Evolutionary conservation across 2,797 vertebrate genomes (phyloP), one percentile per base, ranked within the genome.

Genomic region (Chiloscyllium punctatum): DNA sequence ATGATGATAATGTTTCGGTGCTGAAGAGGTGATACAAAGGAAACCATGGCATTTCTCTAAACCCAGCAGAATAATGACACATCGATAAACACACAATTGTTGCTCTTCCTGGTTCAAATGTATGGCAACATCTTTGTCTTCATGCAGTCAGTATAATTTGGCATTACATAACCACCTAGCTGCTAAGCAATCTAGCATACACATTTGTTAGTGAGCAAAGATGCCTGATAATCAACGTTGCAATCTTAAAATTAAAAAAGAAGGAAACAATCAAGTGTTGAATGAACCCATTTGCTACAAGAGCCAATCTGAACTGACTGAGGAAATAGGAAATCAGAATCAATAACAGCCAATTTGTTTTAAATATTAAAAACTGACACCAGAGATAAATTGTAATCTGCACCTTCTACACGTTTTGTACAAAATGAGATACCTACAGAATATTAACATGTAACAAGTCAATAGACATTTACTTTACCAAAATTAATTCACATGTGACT

Each of bases 391-490:
- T 57, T 66, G 57, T 66, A 66, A 92, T 68, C 23, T 42, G 33
- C 42, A 23, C 33, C 66, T 42, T 69, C 42, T 42, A 37, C 68
- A 68, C 23, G 68, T 68, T 25, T 53, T 95, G 48, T 74, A 33
- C 48, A 51, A 27, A n/a, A 51, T 53, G 71, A 48, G 51, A 48
- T 74, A 72, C 71, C 94, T 57, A 25, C 72, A 95, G 69, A 77
- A 74, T 74, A 74, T 77, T 92, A 92, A 68, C 23, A 92, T 69
- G 62, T 92, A 66, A 23, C n/a, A 42, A 94, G 94, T 95, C 68
- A 53, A 74, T n/a, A n/a, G 25, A 30, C 94, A 95, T 95, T 95
- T 53, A 77, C 42, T 95, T 77, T 57, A 74, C 94, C 74, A 72
- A 95, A 95, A 95, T 77, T 74, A 92, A 66, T 37, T 42, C n/a